These are phyloP conservation scores for Ceratoteleas bidentatus DNA, from an alignment of 1,140 invertebrate species.

Conservation along the genomic window DNA sequence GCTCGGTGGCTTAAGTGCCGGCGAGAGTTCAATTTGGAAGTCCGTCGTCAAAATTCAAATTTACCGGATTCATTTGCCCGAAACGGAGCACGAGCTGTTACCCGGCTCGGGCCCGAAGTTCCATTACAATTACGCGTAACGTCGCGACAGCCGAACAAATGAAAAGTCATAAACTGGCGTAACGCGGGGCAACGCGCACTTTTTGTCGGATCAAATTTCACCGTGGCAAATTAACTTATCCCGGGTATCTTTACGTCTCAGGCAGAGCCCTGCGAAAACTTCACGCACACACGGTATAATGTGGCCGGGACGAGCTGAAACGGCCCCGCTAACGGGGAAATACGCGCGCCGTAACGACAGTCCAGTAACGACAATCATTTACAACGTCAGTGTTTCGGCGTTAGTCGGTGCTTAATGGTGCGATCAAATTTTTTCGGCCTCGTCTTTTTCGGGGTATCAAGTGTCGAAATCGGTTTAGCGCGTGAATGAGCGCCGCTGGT, in stretches of 20 bases:
- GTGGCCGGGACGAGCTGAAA: too few species aligned
- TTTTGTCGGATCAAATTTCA: slow-evolving; percentile 2
- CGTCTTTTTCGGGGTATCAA: slow-evolving; percentile 6
- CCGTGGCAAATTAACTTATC: not conserved
- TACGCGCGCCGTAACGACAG: not conserved
- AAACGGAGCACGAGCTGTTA: too few species aligned
- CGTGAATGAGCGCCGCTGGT: not conserved
- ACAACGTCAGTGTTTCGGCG: not conserved
- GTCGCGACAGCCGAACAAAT: slow-evolving; percentile 19
- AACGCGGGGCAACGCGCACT: slow-evolving; percentile 11
- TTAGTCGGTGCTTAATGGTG: not conserved
- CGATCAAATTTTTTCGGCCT: not conserved
- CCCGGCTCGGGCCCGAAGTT: not conserved
- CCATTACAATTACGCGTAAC: slow-evolving; percentile 18
- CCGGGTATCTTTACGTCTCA: too few species aligned
- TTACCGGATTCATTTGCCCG: not conserved
- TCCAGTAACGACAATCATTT: not conserved
- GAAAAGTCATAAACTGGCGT: slow-evolving; percentile 31
- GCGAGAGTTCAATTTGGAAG: slow-evolving; percentile 12
- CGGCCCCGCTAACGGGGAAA: too few species aligned
- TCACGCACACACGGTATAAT: too few species aligned
- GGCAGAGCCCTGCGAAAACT: too few species aligned
- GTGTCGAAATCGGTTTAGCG: slow-evolving; percentile 19
- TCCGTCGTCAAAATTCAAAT: slow-evolving; percentile 11
- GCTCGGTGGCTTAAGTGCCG: slow-evolving; percentile 3